Conservation (phyloP, 1,140 invertebrate species). For the Mactra quadrangularis region DNA sequence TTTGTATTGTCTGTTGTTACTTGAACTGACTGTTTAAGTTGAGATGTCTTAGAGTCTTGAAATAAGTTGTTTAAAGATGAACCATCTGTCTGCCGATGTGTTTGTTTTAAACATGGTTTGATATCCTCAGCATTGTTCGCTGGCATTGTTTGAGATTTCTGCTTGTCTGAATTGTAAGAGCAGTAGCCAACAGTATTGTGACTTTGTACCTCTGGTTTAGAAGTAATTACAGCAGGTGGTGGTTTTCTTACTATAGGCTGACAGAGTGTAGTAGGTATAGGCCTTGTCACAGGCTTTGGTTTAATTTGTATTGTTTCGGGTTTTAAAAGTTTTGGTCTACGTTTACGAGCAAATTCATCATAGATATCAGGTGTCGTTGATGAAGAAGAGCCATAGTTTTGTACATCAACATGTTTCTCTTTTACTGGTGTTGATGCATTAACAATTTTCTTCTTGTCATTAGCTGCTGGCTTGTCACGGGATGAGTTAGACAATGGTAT, state of each 20-base stretch:
- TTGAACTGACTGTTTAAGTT: background rate
- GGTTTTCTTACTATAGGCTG: background rate
- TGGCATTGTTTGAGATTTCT: background rate
- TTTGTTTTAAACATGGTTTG: background rate
- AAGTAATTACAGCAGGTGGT: background rate
- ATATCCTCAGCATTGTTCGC: too few species aligned
- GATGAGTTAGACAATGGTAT: too few species aligned
- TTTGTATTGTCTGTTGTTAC: background rate
- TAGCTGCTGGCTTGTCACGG: too few species aligned
- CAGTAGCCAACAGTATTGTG: constrained; percentile 34
- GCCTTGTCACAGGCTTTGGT: constrained; percentile 26
- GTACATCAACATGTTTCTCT: background rate
- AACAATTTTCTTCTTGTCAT: too few species aligned
- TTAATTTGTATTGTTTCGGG: constrained; percentile 15
- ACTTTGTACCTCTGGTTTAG: background rate
- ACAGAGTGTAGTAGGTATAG: background rate
- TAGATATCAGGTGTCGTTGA: constrained; percentile 52
- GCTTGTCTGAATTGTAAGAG: background rate
- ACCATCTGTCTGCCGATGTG: background rate
- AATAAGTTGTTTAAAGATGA: background rate
- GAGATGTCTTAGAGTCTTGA: background rate
- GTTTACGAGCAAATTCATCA: constrained; percentile 55
- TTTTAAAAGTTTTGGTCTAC: constrained; percentile 17
- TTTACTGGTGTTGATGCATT: too few species aligned
- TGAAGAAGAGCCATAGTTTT: constrained; percentile 47